Base-by-base conservation (phyloP, 2,888 invertebrate genomes). In the Limnephilus marmoratus region DNA sequence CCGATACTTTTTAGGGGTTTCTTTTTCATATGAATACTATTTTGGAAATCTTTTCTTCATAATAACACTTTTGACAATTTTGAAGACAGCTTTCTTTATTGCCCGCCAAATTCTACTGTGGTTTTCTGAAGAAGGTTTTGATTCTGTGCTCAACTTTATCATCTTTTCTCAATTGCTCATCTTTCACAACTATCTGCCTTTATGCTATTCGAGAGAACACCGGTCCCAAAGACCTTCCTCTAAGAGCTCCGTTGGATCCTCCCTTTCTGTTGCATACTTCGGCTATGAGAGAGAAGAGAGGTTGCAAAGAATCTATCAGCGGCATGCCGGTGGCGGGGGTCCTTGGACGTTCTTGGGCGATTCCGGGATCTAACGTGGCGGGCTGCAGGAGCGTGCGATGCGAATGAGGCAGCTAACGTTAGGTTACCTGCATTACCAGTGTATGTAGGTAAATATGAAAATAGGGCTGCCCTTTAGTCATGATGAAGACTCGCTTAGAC, bases 361-460 rank as follows among this genome's bases (percentile, higher is more conserved):
- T 68, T 68, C 68, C 24, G 24, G 7, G 9, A 24, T 83, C 86
- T 92, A 89, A 90, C 90, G 92, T 88, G 90, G 80, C 90, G 83
- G 83, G 88, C 90, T 92, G 90, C 53, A 4, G 53, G 18, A 68
- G 85, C 90, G 90, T 85, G 41, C 80, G 53, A 80, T 34, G 92
- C 91, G 93, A 90, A 93, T 90, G 90, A 88, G 68, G 41, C 29
- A 91, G 88, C 90, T 83, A 86, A 89, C 92, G 90, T 92, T 90
- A 88, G 34, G 93, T 90, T 93, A 81, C 93, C 92, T 93, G 90
- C 89, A 92, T 91, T 92, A 93, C 93, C 93, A 89, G 90, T 85
- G 90, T 87, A 90, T 90, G 89, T 37, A 24, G 9, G 41, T 41
- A 41, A n/a, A 31, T 85, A 85, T 41, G 12, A n/a, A n/a, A 24